Evolutionary conservation across 2,113 vertebrate species (phyloP), one percentile per base, ranked within the genome.

Genomic region (Sceloporus tristichus): DNA sequence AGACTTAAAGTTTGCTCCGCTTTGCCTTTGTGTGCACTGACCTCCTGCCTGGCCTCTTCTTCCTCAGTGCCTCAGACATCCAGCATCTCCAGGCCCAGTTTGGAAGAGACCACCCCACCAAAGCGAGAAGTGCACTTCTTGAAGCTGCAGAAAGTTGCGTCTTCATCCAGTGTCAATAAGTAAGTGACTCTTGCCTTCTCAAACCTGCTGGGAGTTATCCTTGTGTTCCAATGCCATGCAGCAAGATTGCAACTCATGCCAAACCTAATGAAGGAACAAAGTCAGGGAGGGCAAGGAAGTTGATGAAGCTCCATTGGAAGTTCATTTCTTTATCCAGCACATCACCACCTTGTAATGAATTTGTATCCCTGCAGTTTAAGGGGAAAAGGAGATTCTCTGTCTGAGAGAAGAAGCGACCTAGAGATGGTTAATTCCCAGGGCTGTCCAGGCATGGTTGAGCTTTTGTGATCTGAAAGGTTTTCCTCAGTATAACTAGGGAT

Each of bases 131-230:
- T 99, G 84, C 91, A 66, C 53, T 99, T 99, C 94, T 62, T 98
- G 92, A 98, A 98, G 84, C 96, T 99, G 65, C 96, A 98, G 85
- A 98, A 91, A 70, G 96, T 99, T 3, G 97, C 98, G 2, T 98
- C 98, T 7, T 97, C 97, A 2, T 98, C 98, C 2, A 89, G 94
- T 62, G 27, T 94, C 80, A 96, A 96, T 88, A 96, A 91, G 97
- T 97, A 95, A 0, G 94, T 93, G 25, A 8, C 3, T 65, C 70
- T 25, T 53, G 70, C 40, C 25, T 40, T n/a, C 27, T 10, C 1
- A 34, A 25, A 9, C 27, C 40, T 16, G 9, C 1, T 1, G 42
- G 10, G 1, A 8, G 29, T 21, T 71, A 62, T 62, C 14, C 25
- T 8, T 70, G 48, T 38, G 9, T 6, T 27, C 56, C 38, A 3